Conservation (phyloP, 2,113 vertebrate species). For the Amia ocellicauda region DNA sequence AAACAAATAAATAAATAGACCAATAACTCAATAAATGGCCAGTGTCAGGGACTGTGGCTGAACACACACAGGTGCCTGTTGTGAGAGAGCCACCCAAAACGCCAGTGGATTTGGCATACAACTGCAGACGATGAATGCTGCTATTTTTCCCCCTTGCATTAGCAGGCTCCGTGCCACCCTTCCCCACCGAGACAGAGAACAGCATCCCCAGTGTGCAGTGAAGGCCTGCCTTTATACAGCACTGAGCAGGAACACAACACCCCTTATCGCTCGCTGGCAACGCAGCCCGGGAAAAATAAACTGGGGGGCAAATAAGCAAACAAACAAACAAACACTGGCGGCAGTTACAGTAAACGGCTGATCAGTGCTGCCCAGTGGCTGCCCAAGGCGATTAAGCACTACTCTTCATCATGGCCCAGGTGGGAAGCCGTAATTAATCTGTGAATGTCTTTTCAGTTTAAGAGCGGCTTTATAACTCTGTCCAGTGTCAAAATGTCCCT, state of each 20-base stretch:
- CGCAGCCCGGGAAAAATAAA: neutral
- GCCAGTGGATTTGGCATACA: constrained; percentile 27
- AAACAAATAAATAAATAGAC: no score
- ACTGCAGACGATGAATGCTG: constrained; percentile 28
- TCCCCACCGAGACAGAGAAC: fast-evolving
- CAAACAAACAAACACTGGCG: neutral
- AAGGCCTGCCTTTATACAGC: neutral
- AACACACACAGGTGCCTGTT: constrained; percentile 32
- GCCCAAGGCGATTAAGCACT: no score
- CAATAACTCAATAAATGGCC: no score
- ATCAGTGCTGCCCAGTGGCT: no score
- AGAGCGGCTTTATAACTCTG: no score
- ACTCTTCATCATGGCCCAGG: no score
- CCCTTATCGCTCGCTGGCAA: constrained; percentile 15
- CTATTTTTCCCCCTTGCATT: constrained; percentile 20
- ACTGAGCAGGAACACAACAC: constrained; percentile 19
- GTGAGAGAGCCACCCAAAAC: constrained; percentile 25
- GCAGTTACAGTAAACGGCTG: neutral
- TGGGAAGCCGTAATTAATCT: no score
- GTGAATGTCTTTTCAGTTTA: no score
- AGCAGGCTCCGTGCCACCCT: constrained; percentile 14
- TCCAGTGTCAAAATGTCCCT: no score
- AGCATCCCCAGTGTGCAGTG: neutral
- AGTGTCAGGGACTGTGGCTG: constrained; percentile 16
- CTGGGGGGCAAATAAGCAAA: neutral